Percentiles rank a stretch among this genome's conserved stretches.
Evolutionary conservation across 2,888 invertebrate species (phyloP).

Genomic region (Hirudinaria manillensis): DNA sequence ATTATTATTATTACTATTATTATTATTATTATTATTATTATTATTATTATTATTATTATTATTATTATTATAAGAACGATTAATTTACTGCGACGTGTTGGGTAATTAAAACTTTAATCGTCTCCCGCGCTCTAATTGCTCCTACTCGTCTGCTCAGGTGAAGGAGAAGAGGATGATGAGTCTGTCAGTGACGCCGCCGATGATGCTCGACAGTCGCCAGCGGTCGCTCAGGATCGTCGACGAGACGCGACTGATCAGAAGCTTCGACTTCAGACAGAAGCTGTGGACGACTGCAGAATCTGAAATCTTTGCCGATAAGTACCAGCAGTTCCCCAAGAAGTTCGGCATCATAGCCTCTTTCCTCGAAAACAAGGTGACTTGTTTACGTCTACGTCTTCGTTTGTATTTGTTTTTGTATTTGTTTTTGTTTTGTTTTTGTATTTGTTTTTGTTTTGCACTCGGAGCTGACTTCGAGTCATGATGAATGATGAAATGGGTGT

Average conservation of each 20-base stretch:
- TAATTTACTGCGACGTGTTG: too few relatives aligned
- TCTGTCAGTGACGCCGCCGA: conserved; percentile 18
- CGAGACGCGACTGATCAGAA: conserved; percentile 26
- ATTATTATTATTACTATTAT: too few relatives aligned
- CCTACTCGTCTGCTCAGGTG: neutral
- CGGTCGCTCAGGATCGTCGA: conserved; percentile 12
- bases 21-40: too few relatives aligned
- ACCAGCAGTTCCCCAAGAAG: conserved; percentile 30
- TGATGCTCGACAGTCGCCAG: conserved; percentile 21
- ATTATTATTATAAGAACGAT: too few relatives aligned
- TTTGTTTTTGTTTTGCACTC: neutral
- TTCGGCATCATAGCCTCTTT: conserved; percentile 22
- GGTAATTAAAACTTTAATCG: too few relatives aligned
- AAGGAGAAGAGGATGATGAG: conserved; percentile 21
- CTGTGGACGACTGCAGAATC: conserved; percentile 17
- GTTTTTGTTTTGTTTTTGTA: conserved; percentile 9
- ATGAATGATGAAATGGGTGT: too few relatives aligned
- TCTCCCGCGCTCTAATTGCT: neutral
- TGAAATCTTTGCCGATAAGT: conserved; percentile 28
- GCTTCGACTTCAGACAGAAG: conserved; percentile 21
- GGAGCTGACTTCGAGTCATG: too few relatives aligned
- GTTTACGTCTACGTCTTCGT: neutral
- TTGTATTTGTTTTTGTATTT: neutral
- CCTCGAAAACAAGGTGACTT: conserved; percentile 24
- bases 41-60: too few relatives aligned